These are phyloP conservation scores for Xiphydria camelus DNA, from an alignment of 2,888 invertebrate species.

Conservation along the genomic window DNA sequence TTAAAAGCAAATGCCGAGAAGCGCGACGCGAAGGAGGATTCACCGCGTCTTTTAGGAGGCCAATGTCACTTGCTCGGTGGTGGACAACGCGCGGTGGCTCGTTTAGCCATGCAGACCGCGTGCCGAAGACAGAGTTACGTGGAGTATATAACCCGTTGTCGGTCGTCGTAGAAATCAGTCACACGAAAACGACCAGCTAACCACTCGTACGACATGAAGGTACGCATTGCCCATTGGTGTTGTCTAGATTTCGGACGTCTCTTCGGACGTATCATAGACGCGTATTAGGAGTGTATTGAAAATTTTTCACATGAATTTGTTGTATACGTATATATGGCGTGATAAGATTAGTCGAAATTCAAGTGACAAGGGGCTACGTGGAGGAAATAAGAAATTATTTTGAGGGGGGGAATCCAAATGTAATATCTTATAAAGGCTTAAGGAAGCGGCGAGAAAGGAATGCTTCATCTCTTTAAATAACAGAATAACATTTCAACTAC, in stretches of 20 bases:
- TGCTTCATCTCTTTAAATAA: too few relatives aligned
- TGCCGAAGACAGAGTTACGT: constrained; percentile 37
- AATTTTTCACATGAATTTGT: too few relatives aligned
- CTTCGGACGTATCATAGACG: too few relatives aligned
- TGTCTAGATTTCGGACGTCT: not conserved
- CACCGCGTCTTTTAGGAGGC: constrained; percentile 50
- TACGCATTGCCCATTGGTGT: constrained; percentile 25
- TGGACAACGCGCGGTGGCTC: constrained; percentile 15
- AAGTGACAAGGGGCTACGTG: too few relatives aligned
- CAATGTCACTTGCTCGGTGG: constrained; percentile 46
- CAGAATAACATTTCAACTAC: not conserved
- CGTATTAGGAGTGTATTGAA: too few relatives aligned
- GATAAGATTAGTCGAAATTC: too few relatives aligned
- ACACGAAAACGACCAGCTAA: constrained; percentile 40
- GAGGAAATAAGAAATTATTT: too few relatives aligned
- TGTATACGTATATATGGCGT: too few relatives aligned
- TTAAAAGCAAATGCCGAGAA: too few relatives aligned
- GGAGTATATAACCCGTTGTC: constrained; percentile 46
- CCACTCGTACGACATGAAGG: constrained; percentile 47
- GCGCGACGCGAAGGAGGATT: constrained; percentile 28
- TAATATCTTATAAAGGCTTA: too few relatives aligned
- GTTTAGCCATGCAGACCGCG: constrained; percentile 46
- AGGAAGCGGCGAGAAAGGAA: too few relatives aligned
- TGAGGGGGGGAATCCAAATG: too few relatives aligned
- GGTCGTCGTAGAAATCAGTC: constrained; percentile 46